A percentile compares a stretch with the other conserved stretches of the same genome.
Conservation (phyloP, 2,888 invertebrate genomes). For the Caenorhabditis sp. region DNA sequence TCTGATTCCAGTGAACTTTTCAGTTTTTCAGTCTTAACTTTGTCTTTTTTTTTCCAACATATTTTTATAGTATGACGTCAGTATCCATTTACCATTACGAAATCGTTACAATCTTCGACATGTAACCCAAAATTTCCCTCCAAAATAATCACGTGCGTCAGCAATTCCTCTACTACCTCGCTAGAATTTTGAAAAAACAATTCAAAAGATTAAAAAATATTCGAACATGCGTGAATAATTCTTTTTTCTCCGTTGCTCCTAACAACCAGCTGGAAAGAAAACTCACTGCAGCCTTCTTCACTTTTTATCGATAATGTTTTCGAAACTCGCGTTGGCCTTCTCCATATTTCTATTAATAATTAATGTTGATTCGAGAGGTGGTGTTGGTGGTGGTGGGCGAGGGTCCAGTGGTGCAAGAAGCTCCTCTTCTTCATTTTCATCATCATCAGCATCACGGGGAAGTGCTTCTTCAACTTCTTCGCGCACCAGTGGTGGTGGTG, state of each 20-base stretch:
- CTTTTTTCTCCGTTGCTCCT: neutral
- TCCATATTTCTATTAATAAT: too few species aligned
- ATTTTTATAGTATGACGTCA: too few species aligned
- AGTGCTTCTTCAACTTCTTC: neutral
- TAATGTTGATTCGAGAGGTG: neutral
- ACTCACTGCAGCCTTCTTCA: neutral
- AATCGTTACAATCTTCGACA: too few species aligned
- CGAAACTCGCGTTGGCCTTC: neutral
- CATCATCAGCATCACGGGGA: neutral
- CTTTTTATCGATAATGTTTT: neutral
- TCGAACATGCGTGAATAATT: neutral
- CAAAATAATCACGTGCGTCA: neutral
- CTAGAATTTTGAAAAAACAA: neutral
- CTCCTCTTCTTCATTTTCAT: neutral
- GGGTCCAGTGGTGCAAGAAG: constrained; percentile 4
- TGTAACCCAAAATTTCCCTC: neutral
- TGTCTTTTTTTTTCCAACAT: too few species aligned
- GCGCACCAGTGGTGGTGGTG: too few species aligned
- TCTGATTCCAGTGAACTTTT: neutral
- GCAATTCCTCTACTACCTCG: neutral
- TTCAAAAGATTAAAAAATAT: neutral
- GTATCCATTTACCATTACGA: too few species aligned
- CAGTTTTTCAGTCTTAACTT: too few species aligned
- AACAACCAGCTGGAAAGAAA: neutral
- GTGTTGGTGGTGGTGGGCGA: neutral